These are phyloP conservation scores for Oncorhynchus mykiss DNA, from an alignment of 2,113 vertebrate genomes.

Conservation along the genomic window DNA sequence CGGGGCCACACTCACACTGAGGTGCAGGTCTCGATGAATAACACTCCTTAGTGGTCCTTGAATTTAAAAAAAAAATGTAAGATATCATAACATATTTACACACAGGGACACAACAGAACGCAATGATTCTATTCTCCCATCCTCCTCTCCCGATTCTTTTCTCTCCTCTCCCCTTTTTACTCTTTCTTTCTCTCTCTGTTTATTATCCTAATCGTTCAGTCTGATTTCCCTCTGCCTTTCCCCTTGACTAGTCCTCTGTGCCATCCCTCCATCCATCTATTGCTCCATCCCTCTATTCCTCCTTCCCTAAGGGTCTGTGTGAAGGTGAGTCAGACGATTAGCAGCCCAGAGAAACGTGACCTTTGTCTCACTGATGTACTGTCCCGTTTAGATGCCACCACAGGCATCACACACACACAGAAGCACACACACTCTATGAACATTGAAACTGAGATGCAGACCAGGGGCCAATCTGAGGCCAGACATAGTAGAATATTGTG, in stretches of 20 bases:
- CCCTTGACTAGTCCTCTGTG: conserved; percentile 49
- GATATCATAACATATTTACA: too few relatives aligned
- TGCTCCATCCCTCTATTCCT: conserved; percentile 4
- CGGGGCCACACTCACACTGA: conserved; percentile 28
- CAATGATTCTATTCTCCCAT: background rate
- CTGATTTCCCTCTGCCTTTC: conserved; percentile 55
- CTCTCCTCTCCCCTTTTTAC: conserved; percentile 39
- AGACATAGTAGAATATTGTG: background rate
- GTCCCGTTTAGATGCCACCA: conserved; percentile 56
- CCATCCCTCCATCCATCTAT: too few relatives aligned
- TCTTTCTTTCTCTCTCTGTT: conserved; percentile 39
- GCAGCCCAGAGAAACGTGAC: conserved; percentile 33
- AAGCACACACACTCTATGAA: conserved; percentile 32
- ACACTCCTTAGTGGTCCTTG: conserved; percentile 23
- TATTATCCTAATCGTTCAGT: conserved; percentile 71
- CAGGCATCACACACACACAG: conserved; percentile 34
- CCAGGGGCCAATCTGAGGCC: conserved; percentile 23
- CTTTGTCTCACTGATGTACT: conserved; percentile 59
- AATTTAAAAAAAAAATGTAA: background rate
- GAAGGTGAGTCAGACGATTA: conserved; percentile 72
- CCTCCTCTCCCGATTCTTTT: conserved; percentile 62
- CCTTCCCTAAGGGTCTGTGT: conserved; percentile 48
- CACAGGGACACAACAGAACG: too few relatives aligned
- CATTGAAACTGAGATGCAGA: conserved; percentile 9
- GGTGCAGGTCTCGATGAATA: conserved; percentile 33